Evolutionary conservation across 64 coral and sea anemone species (phyloP), one percentile per base, ranked within the genome.

Genomic region (Pocillopora verrucosa): DNA sequence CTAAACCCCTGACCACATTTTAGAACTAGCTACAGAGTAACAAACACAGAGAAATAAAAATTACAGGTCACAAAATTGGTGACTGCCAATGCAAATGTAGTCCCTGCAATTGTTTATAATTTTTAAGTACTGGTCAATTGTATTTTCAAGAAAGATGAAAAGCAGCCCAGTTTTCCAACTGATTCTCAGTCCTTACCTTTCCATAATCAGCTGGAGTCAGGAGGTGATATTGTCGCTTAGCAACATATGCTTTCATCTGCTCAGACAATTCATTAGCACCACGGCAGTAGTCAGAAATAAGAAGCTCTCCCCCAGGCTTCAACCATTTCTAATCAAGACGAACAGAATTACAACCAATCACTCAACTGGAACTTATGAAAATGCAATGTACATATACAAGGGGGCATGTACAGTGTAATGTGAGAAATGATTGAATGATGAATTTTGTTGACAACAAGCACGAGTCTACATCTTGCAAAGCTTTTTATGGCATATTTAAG

Each of bases 201-300:
- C 93, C 93, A 83, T 99, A 99, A 22, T 79, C 87, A 16, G 67
- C 74, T 59, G 78, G 63, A 26, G 88, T 75, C 34, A 99, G 84
- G 34, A 99, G 65, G 84, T 95, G 74, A 69, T 99, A 99, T 24
- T 95, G 81, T 36, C 97, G 81, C 79, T 99, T 94, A 6, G 76
- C 87, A 36, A 99, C 87, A 65, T 99, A 99, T 13, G 84, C 85
- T 60, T 95, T 93, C 69, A 99, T 95, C 76, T 74, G 74, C 0
- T 99, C 91, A 26, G 90, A 94, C 10, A 91, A 88, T 76, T 95
- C 88, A 34, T 77, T 75, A 13, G 88, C 13, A 34, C 91, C 79
- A 62, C 97, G 88, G 57, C 91, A 95, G 59, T 99, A 99, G 64
- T 99, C 97, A 89, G 97, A 91, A 82, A 99, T 95, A 65, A 99